Base-by-base conservation (phyloP, 1,140 invertebrate genomes). In the Microvelia longipes region DNA sequence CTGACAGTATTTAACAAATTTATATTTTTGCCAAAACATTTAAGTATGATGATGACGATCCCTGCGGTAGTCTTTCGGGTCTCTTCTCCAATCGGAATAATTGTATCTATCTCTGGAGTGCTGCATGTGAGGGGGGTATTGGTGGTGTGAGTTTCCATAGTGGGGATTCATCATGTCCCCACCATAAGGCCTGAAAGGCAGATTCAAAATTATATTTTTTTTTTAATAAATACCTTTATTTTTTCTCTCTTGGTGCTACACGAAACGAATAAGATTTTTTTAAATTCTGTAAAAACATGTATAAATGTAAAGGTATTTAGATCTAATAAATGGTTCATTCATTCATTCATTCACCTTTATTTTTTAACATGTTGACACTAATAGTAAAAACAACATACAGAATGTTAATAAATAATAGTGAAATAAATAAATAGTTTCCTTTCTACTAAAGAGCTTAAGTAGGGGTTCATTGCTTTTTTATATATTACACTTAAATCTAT, bases 21-120 rank as follows among this genome's bases (percentile, higher is more conserved):
- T 50, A 50, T 19, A 50, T 50, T 50, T 50, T 50, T 50, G 5
- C 19, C 35, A 72, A 25, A 27, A 68, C 63, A 65, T 72, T 30
- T 66, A 66, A 14, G 69, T 67, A 66, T 71, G 69, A 11, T 69
- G 67, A 28, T 68, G 65, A 25, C 71, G 25, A 63, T 70, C 71
- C 66, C 69, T 19, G 1, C 69, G 35, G 27, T 72, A 72, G 63
- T 72, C 69, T 72, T 72, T 72, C 2, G 27, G 28, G 5, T 64
- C 62, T 67, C 71, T 69, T 27, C 71, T 60, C 71, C 71, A 72
- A 13, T 63, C 64, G 35, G 69, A 61, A 68, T 69, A 69, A 25
- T 67, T 74, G 68, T 77, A 77, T 30, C 74, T 74, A 67, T 80
- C 77, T 65, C 77, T 76, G 30, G 71, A 72, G 73, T 75, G 75